Percentiles rank a stretch among this genome's conserved stretches.
Evolutionary conservation across 2,113 vertebrate genomes (phyloP).

Genomic region (Neogobius melanostomus): DNA sequence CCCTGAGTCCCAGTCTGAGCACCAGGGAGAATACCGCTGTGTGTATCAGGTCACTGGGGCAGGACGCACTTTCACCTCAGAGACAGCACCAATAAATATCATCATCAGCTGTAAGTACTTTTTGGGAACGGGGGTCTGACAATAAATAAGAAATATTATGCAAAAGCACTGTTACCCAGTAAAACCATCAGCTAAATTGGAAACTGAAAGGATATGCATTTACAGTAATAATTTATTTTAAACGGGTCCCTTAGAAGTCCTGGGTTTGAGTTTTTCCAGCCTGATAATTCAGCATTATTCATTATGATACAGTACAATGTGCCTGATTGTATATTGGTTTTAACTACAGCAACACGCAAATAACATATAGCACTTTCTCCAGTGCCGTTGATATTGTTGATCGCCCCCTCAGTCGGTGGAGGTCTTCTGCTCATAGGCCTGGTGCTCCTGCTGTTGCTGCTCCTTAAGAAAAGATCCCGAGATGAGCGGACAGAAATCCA

Average conservation of each 20-base stretch:
- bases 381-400: not conserved
- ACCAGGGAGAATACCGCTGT: slow-evolving; percentile 1
- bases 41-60: slow-evolving; percentile 1
- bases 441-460: not conserved
- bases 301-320: too few species aligned
- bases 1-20: not conserved
- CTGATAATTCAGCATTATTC: too few species aligned
- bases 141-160: not conserved
- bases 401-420: not conserved
- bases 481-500: not conserved
- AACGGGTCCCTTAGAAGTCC: too few species aligned
- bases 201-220: too few species aligned
- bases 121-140: too few species aligned
- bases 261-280: too few species aligned
- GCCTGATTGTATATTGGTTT: too few species aligned
- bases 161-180: not conserved
- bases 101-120: not conserved
- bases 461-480: not conserved
- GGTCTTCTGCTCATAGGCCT: not conserved
- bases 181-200: not conserved
- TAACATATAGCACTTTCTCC: not conserved
- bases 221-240: too few species aligned
- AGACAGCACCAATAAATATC: not conserved
- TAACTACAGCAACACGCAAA: too few species aligned
- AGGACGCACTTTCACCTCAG: not conserved